Conservation (phyloP, 1,140 invertebrate genomes). For the Neodiprion lecontei region DNA sequence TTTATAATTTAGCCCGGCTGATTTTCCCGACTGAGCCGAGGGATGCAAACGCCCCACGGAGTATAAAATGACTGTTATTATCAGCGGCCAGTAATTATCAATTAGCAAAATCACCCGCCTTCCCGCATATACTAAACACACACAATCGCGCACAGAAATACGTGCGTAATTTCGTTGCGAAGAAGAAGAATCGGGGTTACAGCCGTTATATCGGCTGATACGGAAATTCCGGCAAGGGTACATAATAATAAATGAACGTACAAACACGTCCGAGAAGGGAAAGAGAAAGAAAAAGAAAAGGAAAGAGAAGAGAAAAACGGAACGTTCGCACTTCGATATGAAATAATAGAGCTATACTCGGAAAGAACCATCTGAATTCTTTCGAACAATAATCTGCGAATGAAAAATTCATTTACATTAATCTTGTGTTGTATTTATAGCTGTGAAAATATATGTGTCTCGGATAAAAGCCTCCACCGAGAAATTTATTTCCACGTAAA, state of each 20-base stretch:
- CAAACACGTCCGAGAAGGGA: neutral
- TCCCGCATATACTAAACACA: neutral
- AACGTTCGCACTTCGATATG: neutral
- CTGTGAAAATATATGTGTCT: too few species aligned
- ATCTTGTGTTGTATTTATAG: too few species aligned
- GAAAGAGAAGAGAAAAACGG: neutral
- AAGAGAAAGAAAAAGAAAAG: neutral
- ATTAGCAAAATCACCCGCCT: neutral
- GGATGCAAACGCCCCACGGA: neutral
- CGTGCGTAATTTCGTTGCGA: neutral
- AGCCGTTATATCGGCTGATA: neutral
- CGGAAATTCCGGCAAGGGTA: neutral
- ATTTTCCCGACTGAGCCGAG: too few species aligned
- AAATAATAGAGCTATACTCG: neutral
- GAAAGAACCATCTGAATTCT: too few species aligned
- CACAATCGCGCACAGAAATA: neutral
- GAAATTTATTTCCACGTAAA: too few species aligned
- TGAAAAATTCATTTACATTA: too few species aligned
- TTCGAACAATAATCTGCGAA: too few species aligned
- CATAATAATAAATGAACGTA: too few species aligned
- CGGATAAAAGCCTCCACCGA: too few species aligned
- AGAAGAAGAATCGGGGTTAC: neutral
- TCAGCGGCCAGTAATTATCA: constrained; percentile 5
- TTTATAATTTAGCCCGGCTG: neutral
- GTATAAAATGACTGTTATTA: constrained; percentile 4